Percentiles rank a stretch among this genome's conserved stretches.
Evolutionary conservation across 2,113 vertebrate genomes (phyloP).

Genomic region (Amia ocellicauda): DNA sequence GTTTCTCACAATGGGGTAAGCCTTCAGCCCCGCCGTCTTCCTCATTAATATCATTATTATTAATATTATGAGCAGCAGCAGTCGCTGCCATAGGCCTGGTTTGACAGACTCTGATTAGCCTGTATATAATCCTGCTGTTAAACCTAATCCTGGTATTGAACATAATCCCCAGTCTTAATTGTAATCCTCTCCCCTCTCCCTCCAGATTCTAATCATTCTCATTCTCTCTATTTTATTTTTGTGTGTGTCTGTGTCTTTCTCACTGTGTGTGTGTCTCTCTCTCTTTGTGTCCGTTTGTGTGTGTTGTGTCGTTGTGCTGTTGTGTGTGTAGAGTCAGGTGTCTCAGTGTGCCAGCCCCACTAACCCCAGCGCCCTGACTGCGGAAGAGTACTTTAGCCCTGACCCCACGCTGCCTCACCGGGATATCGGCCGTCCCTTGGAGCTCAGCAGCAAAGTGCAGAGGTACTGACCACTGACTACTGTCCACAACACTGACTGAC

Average conservation of each 20-base stretch:
- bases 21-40: slow-evolving; percentile 5
- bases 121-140: too few species aligned
- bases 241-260: too few species aligned
- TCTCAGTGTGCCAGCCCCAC: slow-evolving; percentile 74
- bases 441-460: slow-evolving; percentile 75
- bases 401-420: slow-evolving; percentile 67
- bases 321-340: slow-evolving; percentile 74
- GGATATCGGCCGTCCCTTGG: slow-evolving; percentile 70
- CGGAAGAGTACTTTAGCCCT: slow-evolving; percentile 71
- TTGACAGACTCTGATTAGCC: too few species aligned
- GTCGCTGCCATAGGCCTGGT: neutral
- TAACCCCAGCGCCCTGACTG: slow-evolving; percentile 74
- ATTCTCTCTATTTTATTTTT: too few species aligned
- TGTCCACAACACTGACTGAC: neutral
- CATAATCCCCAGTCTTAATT: too few species aligned
- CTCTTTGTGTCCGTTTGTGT: too few species aligned
- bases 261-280: too few species aligned
- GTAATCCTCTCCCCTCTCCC: too few species aligned
- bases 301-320: slow-evolving; percentile 10
- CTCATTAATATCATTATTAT: neutral
- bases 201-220: too few species aligned
- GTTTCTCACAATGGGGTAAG: slow-evolving; percentile 68
- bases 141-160: too few species aligned
- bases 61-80: neutral
- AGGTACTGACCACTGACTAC: slow-evolving; percentile 51